phyloP scores from a whole-genome alignment of 35 echinoderm and acorn worm genomes.

The Ptychodera flava region DNA sequence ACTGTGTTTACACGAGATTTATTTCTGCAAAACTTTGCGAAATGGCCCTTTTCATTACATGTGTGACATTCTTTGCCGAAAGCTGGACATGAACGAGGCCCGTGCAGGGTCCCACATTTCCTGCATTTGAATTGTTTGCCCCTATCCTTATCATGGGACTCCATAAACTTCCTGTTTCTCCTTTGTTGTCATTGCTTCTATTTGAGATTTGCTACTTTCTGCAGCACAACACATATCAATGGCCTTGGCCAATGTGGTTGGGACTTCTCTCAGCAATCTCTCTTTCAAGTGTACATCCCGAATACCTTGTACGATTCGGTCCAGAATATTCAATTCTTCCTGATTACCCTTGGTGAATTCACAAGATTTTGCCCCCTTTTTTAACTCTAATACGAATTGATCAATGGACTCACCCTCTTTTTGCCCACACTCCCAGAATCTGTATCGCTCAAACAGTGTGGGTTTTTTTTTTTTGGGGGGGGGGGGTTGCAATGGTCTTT shows the following conservation, averaged over 20 bases:
- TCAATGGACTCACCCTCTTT: constrained; percentile 11
- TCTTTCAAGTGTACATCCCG: constrained; percentile 10
- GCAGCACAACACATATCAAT: constrained; percentile 31
- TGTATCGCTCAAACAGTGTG: constrained; percentile 52
- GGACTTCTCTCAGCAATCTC: constrained; percentile 7
- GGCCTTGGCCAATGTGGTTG: constrained; percentile 28
- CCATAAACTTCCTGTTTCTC: not conserved
- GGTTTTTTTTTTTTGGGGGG: too few relatives aligned
- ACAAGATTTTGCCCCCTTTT: constrained; percentile 30
- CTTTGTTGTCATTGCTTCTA: constrained; percentile 1
- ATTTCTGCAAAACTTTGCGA: constrained; percentile 16
- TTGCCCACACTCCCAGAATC: constrained; percentile 29
- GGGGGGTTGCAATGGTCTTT: too few relatives aligned
- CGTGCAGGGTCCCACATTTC: too few relatives aligned
- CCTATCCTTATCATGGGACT: too few relatives aligned
- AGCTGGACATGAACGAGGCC: constrained; percentile 10
- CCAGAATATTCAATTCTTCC: constrained; percentile 26
- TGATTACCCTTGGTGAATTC: constrained; percentile 47
- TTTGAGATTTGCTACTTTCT: constrained; percentile 21
- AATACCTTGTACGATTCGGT: constrained; percentile 32
- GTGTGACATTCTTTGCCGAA: constrained; percentile 24
- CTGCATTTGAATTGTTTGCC: too few relatives aligned
- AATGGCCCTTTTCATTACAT: constrained; percentile 37
- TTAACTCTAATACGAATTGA: constrained; percentile 30
- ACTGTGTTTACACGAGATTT: not conserved